A percentile compares a stretch with the other conserved stretches of the same genome.
Conservation (phyloP, 2,888 invertebrate genomes). For the Drosophila parthenogenetica region DNA sequence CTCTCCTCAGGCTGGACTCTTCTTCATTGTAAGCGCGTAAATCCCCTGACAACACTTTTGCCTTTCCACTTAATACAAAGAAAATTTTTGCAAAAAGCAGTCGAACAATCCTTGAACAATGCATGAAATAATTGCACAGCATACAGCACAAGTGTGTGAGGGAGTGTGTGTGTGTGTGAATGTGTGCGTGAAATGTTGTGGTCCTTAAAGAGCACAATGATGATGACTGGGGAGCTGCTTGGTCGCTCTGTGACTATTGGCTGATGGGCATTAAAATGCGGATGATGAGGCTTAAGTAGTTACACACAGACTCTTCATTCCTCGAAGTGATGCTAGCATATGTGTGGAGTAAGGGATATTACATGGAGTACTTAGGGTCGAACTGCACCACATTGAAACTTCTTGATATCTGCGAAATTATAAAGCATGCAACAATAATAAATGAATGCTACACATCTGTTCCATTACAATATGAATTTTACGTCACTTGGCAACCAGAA, state of each 20-base stretch:
- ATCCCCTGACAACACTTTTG: slow-evolving; percentile 80
- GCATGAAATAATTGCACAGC: slow-evolving; percentile 74
- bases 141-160: slow-evolving; percentile 27
- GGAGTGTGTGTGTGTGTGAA: slow-evolving; percentile 16
- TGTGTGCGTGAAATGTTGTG: slow-evolving; percentile 32
- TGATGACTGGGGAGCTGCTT: slow-evolving; percentile 41
- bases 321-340: slow-evolving; percentile 64
- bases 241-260: slow-evolving; percentile 33
- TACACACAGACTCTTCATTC: slow-evolving; percentile 51
- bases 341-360: slow-evolving; percentile 49
- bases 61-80: slow-evolving; percentile 59
- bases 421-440: slow-evolving; percentile 29
- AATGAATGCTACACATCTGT: slow-evolving; percentile 44
- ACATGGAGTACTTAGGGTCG: slow-evolving; percentile 26
- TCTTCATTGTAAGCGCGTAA: slow-evolving; percentile 66
- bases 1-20: slow-evolving; percentile 19
- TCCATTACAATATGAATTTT: slow-evolving; percentile 20
- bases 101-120: slow-evolving; percentile 75
- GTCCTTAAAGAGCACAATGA: slow-evolving; percentile 54
- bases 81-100: slow-evolving; percentile 65
- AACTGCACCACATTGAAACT: slow-evolving; percentile 22
- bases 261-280: slow-evolving; percentile 74
- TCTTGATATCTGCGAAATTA: slow-evolving; percentile 27
- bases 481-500: slow-evolving; percentile 40
- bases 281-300: slow-evolving; percentile 79